Evolutionary conservation across 2,888 invertebrate species (phyloP), one percentile per base, ranked within the genome.

Genomic region (Orchestes rusci): DNA sequence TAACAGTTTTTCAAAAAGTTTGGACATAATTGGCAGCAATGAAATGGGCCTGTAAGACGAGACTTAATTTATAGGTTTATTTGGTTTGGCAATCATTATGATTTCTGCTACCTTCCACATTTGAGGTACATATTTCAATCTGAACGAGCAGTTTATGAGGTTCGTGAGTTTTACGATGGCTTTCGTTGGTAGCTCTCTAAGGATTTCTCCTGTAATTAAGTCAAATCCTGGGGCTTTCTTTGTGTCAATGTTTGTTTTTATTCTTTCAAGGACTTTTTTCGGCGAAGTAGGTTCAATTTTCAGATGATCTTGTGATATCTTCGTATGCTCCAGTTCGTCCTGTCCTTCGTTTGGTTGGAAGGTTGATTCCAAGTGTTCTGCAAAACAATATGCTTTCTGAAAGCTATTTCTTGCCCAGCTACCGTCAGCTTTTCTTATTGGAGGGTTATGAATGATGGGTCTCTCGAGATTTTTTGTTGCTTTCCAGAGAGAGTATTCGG

Each of bases 221-320:
- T 45, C 39, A 23, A 23, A 45, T 1, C 39, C 39, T 32, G 39
- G 39, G 7, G 45, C 45, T 34, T 45, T 40, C 13, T 39, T 45
- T 3, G 34, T 12, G 17, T 45, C 17, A 3, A 45, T 18, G 13
- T 37, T 43, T 17, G 15, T 17, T 40, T 32, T 40, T 2, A 43
- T 43, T 36, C 17, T 20, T 17, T 15, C 15, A 10, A 16, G 2
- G 2, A 43, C 15, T 37, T 43, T 37, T 29, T 28, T 37, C 17
- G 43, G 37, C 15, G 43, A 19, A 4, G 19, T 20, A 3, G 20
- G 12, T 12, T 35, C 4, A 5, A 35, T 35, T 12, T 12, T 12
- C n/a, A 1, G 7, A 7, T 31, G 10, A 10, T 31, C 13, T 12
- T 31, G 31, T 31, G 10, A 3, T 33, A 3, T 33, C 17, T 5